A percentile compares a stretch with the other conserved stretches of the same genome.
These are phyloP conservation scores for Cephalopachus bancanus DNA, from an alignment of 2,797 vertebrate species.

Conservation along the genomic window DNA sequence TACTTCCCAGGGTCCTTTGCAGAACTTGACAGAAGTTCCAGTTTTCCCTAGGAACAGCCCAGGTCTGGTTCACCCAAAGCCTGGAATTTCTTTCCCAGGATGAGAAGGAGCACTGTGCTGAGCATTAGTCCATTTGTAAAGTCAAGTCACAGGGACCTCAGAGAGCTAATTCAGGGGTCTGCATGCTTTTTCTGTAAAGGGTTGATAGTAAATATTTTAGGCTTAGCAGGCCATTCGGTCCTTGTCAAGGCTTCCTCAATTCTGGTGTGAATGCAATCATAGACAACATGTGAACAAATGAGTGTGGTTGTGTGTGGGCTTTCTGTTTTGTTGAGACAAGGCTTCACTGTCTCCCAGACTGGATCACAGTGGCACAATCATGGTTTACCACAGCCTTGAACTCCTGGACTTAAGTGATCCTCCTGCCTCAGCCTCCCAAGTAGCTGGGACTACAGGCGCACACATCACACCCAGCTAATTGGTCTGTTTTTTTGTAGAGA, in stretches of 20 bases:
- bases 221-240: rapidly evolving
- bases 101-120: not conserved
- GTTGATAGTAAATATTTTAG: not conserved
- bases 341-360: no score
- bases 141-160: not conserved
- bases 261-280: not conserved
- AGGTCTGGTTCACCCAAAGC: not conserved
- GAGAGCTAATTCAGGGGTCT: not conserved
- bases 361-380: no score
- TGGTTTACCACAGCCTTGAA: no score
- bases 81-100: not conserved
- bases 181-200: not conserved
- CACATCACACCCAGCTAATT: no score
- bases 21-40: not conserved
- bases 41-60: not conserved
- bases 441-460: no score
- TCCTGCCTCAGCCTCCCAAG: no score
- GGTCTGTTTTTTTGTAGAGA: no score
- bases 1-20: not conserved
- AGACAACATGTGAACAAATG: not conserved
- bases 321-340: no score
- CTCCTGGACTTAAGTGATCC: no score
- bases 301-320: not conserved
- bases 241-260: not conserved
- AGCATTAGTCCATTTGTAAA: not conserved